Base-by-base conservation (phyloP, 2,888 invertebrate genomes). In the Athrips mouffetella region DNA sequence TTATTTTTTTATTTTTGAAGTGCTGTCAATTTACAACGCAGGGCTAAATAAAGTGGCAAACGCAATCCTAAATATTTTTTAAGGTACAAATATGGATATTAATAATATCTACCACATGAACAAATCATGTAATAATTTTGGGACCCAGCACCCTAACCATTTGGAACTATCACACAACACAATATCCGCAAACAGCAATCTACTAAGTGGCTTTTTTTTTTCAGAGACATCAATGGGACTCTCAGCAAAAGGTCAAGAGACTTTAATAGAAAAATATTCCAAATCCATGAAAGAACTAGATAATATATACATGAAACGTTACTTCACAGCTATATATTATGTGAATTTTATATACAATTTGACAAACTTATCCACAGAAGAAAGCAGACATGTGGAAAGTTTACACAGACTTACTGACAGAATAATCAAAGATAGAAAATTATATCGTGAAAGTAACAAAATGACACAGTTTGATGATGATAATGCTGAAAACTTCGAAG, bases 201-300 rank as follows among this genome's bases (percentile, higher is more conserved):
- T n/a, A n/a, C n/a, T n/a, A n/a, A n/a, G n/a, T n/a, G n/a, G n/a
- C n/a, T n/a, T n/a, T n/a, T n/a, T n/a, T n/a, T n/a, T n/a, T n/a
- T n/a, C 48, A 62, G 60, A 73, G 62, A 67, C 73, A 11, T 90
- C 91, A 1, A 91, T 91, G 91, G 91, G 91, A 8, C 71, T 75
- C 37, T 68, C 74, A 39, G 72, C 90, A 27, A 69, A 65, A 35
- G 42, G 35, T 2, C 25, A 45, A 2, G 64, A 71, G 30, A 60
- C 73, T 25, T 60, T 65, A 0, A 35, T 39, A 13, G 73, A 76
- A 1, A 73, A 73, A 46, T 90, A 89, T 58, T 76, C 85, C 29
- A 56, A 71, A 31, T 80, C 86, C 11, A 71, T 89, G 20, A 67
- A 76, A 35, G 55, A 76, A 63, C 20, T 69, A 72, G 53, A 50